Evolutionary conservation across 2,888 invertebrate genomes (phyloP).

Genomic region (Eristalis pertinax): DNA sequence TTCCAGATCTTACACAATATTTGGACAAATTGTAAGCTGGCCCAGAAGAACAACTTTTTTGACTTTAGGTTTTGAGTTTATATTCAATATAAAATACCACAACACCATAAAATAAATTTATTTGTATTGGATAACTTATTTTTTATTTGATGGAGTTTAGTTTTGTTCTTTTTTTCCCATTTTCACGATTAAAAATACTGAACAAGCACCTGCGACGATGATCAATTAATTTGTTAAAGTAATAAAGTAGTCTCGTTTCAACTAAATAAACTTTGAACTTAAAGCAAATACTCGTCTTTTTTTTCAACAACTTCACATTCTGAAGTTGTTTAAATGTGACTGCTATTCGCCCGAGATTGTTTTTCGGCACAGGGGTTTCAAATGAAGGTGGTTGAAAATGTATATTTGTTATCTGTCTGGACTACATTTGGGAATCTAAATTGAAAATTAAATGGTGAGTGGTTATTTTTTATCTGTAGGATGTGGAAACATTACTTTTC

Average conservation of each 20-base stretch:
- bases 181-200: neutral
- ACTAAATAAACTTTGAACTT: constrained; percentile 52
- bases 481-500: no score
- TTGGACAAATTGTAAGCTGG: constrained; percentile 97
- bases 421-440: no score
- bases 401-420: no score
- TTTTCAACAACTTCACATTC: neutral
- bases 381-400: no score
- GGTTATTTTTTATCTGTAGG: no score
- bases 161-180: neutral
- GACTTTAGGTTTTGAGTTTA: constrained; percentile 63
- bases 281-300: constrained; percentile 14
- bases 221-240: neutral
- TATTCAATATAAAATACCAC: constrained; percentile 58
- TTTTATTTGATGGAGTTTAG: constrained; percentile 32
- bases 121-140: constrained; percentile 62
- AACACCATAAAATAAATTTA: constrained; percentile 63
- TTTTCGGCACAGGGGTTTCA: no score
- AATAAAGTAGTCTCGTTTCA: neutral
- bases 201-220: neutral
- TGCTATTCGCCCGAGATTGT: no score
- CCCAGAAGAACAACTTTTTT: constrained; percentile 8
- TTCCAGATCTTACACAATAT: constrained; percentile 97
- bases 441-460: no score
- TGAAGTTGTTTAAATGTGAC: no score